A percentile compares a stretch with the other conserved stretches of the same genome.
phyloP scores from a whole-genome alignment of 2,888 invertebrate species.

The Melieria picta region DNA sequence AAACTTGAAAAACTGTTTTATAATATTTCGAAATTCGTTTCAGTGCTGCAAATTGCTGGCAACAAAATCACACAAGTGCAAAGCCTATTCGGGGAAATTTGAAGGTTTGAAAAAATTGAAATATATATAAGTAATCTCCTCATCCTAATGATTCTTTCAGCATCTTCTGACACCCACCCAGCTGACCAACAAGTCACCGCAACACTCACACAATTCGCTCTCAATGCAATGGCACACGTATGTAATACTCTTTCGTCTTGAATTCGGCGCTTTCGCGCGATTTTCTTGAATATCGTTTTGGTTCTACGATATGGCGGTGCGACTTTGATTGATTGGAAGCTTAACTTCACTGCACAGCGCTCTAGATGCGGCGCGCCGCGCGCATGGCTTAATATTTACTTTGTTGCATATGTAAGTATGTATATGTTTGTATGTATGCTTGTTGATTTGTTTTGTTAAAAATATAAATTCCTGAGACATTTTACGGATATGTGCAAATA shows the following conservation, averaged over 20 bases:
- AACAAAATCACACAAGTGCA: too few relatives aligned
- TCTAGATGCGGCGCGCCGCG: too few relatives aligned
- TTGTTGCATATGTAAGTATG: background rate
- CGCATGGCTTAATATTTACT: too few relatives aligned
- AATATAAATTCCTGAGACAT: slow-evolving; percentile 60
- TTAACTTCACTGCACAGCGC: background rate
- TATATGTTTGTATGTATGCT: slow-evolving; percentile 10
- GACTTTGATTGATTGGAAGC: background rate
- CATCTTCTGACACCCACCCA: too few relatives aligned
- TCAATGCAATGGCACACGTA: slow-evolving; percentile 14
- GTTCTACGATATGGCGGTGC: slow-evolving; percentile 13
- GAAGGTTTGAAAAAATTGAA: too few relatives aligned
- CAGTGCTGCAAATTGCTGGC: too few relatives aligned
- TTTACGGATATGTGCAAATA: slow-evolving; percentile 64
- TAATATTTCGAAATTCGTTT: too few relatives aligned
- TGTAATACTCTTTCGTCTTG: slow-evolving; percentile 13
- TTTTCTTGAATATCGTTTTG: background rate
- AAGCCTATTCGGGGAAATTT: too few relatives aligned
- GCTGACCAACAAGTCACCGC: too few relatives aligned
- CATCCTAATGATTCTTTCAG: too few relatives aligned
- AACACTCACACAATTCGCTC: background rate
- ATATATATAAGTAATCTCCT: too few relatives aligned
- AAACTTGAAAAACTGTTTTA: too few relatives aligned
- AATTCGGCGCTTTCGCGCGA: background rate
- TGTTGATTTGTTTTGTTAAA: slow-evolving; percentile 23